phyloP scores from a whole-genome alignment of 2,888 invertebrate genomes.

The Idaea aversata region DNA sequence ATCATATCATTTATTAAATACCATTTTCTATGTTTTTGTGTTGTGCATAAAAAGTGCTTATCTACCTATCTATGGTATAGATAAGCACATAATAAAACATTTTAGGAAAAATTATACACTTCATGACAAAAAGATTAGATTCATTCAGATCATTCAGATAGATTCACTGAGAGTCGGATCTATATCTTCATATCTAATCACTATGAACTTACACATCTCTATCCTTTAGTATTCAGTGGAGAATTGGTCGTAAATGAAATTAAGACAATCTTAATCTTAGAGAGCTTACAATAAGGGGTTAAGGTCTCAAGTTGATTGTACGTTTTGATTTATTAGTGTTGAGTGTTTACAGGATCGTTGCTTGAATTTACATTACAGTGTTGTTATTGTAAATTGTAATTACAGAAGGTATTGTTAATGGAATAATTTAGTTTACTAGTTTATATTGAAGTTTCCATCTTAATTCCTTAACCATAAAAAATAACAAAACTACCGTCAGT shows the following conservation, averaged over 20 bases:
- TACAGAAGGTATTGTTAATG: constrained; percentile 1
- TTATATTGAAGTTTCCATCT: neutral
- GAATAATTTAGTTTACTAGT: neutral
- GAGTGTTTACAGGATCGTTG: constrained; percentile 8
- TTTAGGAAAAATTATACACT: too few relatives aligned
- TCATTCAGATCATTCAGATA: too few relatives aligned
- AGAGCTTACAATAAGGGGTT: constrained; percentile 19
- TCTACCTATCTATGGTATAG: too few relatives aligned
- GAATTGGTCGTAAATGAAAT: constrained; percentile 30
- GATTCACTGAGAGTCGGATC: neutral
- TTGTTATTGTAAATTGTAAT: neutral
- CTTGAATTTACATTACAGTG: neutral
- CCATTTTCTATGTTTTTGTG: too few relatives aligned
- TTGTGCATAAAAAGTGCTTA: too few relatives aligned
- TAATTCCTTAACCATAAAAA: too few relatives aligned
- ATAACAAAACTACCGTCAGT: too few relatives aligned
- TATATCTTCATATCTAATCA: constrained; percentile 18
- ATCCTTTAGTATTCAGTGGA: constrained; percentile 25
- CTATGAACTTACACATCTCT: constrained; percentile 21
- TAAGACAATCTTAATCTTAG: constrained; percentile 39
- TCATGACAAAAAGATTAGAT: too few relatives aligned
- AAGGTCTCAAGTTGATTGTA: constrained; percentile 30
- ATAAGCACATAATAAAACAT: too few relatives aligned
- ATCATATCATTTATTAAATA: neutral
- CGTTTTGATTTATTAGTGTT: constrained; percentile 26